A percentile compares a stretch with the other conserved stretches of the same genome.
These are phyloP conservation scores for Nerophis ophidion DNA, from an alignment of 2,113 vertebrate genomes.

Conservation along the genomic window DNA sequence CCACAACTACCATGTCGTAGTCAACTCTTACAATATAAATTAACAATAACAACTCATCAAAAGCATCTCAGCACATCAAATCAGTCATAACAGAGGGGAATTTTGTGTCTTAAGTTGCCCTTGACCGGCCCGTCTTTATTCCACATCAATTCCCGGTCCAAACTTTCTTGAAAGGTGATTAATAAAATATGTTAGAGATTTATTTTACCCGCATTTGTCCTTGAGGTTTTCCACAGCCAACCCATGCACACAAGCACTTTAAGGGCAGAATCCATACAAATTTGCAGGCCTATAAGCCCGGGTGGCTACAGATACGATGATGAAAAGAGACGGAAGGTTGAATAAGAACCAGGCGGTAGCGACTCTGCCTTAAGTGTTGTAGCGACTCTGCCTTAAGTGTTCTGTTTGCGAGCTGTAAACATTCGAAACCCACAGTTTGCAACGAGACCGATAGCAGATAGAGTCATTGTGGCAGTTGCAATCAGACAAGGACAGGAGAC, in stretches of 20 bases:
- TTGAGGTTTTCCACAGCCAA: slow-evolving; percentile 31
- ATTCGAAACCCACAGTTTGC: slow-evolving; percentile 22
- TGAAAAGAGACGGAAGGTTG: slow-evolving; percentile 47
- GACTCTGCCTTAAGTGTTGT: slow-evolving; percentile 25
- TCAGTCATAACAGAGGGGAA: slow-evolving; percentile 74
- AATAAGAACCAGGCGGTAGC: slow-evolving; percentile 26
- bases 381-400: slow-evolving; percentile 28
- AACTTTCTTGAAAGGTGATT: slow-evolving; percentile 58
- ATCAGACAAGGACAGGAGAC: slow-evolving; percentile 20
- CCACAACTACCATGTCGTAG: slow-evolving; percentile 7
- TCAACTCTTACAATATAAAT: slow-evolving; percentile 27
- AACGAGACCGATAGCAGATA: slow-evolving; percentile 12
- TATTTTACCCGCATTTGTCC: slow-evolving; percentile 39
- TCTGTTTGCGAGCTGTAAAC: slow-evolving; percentile 20
- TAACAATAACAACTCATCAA: slow-evolving; percentile 66
- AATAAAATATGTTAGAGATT: slow-evolving; percentile 56
- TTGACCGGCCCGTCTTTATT: slow-evolving; percentile 70
- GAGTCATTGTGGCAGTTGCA: slow-evolving; percentile 17
- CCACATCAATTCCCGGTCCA: slow-evolving; percentile 66
- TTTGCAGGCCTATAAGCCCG: slow-evolving; percentile 23
- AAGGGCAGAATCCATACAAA: slow-evolving; percentile 33
- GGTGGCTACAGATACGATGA: slow-evolving; percentile 24
- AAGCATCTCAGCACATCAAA: slow-evolving; percentile 56
- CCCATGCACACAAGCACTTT: slow-evolving; percentile 32
- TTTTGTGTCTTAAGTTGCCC: slow-evolving; percentile 63